Conservation (phyloP, 37 sponge, comb jelly and placozoan species). For the Mnemiopsis leidyi region DNA sequence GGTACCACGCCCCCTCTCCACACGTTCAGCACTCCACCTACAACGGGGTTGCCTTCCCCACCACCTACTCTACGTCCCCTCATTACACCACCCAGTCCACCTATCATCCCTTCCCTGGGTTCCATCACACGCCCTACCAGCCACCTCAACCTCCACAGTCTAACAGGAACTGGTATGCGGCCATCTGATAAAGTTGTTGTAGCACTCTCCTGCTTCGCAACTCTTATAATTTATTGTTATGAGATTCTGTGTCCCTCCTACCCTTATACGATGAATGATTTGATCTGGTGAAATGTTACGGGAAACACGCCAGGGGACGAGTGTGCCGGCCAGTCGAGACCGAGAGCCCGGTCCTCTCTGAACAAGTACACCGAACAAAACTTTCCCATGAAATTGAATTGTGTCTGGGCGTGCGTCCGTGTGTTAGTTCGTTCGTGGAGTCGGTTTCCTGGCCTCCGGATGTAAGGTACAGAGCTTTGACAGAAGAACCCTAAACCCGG, state of each 20-base stretch:
- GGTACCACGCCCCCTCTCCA: constrained; percentile 11
- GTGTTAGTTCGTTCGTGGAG: too few species aligned
- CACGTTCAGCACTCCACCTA: neutral
- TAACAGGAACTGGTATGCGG: neutral
- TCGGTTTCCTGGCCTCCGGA: neutral
- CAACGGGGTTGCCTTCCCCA: neutral
- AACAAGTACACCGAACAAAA: neutral
- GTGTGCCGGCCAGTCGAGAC: neutral
- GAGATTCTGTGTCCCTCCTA: neutral
- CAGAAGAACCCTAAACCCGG: neutral
- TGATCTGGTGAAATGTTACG: too few species aligned
- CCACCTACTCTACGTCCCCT: neutral
- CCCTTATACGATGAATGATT: too few species aligned
- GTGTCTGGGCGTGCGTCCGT: neutral
- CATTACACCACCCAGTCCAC: neutral
- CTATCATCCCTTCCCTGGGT: neutral
- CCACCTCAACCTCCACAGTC: neutral
- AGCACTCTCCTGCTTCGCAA: neutral
- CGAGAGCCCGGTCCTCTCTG: neutral
- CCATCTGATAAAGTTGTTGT: neutral
- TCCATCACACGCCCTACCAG: neutral
- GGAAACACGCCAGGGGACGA: too few species aligned
- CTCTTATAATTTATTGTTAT: neutral
- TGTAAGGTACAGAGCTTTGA: too few species aligned
- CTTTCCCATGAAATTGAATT: neutral